These are phyloP conservation scores for Ophion slaviceki DNA, from an alignment of 2,888 invertebrate species.

Conservation along the genomic window DNA sequence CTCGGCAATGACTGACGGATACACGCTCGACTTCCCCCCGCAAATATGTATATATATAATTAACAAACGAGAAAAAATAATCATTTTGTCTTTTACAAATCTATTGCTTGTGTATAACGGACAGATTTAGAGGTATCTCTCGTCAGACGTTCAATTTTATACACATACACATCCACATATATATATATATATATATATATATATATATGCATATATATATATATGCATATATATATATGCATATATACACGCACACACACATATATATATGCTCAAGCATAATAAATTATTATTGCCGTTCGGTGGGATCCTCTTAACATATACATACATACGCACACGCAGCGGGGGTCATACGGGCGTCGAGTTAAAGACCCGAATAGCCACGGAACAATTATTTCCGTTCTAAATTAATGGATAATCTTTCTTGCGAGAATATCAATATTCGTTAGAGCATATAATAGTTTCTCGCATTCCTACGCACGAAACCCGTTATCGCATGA, in stretches of 20 bases:
- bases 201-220: too few species aligned
- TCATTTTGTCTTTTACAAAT: background rate
- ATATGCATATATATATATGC: too few species aligned
- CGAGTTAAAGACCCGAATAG: background rate
- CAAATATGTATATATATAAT: conserved; percentile 6
- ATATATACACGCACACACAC: too few species aligned
- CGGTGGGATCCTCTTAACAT: too few species aligned
- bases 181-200: too few species aligned
- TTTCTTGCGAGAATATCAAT: too few species aligned
- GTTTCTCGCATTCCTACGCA: conserved; percentile 33
- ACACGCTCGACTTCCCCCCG: background rate
- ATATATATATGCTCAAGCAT: too few species aligned
- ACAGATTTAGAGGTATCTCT: background rate
- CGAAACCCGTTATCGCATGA: conserved; percentile 48
- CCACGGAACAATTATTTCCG: background rate
- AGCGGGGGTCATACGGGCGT: background rate
- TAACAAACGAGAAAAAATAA: conserved; percentile 9
- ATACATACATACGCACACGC: background rate
- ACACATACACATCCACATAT: too few species aligned
- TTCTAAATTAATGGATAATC: background rate
- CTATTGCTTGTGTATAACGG: background rate
- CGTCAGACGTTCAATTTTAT: too few species aligned
- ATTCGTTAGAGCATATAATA: too few species aligned
- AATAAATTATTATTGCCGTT: too few species aligned
- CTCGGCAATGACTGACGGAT: conserved; percentile 71